Evolutionary conservation across 2,888 invertebrate genomes (phyloP).

Genomic region (Anagyrus pseudococci): DNA sequence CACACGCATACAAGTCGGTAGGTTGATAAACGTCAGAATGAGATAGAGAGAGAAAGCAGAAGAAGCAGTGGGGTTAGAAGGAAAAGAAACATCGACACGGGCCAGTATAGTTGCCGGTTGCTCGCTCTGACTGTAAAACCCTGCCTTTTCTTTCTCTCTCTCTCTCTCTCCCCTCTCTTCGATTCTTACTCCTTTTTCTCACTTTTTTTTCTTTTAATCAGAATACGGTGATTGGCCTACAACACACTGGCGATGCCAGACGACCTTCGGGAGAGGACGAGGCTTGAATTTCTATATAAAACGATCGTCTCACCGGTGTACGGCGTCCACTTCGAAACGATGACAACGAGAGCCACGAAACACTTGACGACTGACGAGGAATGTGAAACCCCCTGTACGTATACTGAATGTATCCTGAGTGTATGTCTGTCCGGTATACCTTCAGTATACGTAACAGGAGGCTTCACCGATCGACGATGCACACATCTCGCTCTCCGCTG

Average conservation of each 20-base stretch:
- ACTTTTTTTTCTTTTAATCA: neutral
- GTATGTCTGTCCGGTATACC: conserved; percentile 98
- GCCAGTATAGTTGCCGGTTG: conserved; percentile 27
- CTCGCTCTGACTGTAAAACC: conserved; percentile 40
- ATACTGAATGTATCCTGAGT: conserved; percentile 99
- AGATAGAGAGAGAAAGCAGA: neutral
- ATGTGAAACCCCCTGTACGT: conserved; percentile 93
- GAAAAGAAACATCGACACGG: neutral
- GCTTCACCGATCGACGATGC: conserved; percentile 77
- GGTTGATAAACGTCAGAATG: too few relatives aligned
- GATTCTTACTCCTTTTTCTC: too few relatives aligned
- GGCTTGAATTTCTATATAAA: conserved; percentile 10
- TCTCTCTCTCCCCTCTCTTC: too few relatives aligned
- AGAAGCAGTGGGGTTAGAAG: neutral
- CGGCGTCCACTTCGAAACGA: neutral
- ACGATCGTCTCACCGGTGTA: neutral
- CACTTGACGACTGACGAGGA: conserved; percentile 54
- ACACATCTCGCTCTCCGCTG: too few relatives aligned
- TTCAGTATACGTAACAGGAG: conserved; percentile 99
- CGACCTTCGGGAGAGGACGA: conserved; percentile 39
- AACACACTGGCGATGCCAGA: conserved; percentile 42
- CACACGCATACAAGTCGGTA: too few relatives aligned
- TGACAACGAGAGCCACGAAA: neutral
- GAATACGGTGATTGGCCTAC: conserved; percentile 38
- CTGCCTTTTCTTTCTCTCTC: too few relatives aligned